Evolutionary conservation across 1,140 invertebrate genomes (phyloP), one percentile per base, ranked within the genome.

Genomic region (Solen grandis): DNA sequence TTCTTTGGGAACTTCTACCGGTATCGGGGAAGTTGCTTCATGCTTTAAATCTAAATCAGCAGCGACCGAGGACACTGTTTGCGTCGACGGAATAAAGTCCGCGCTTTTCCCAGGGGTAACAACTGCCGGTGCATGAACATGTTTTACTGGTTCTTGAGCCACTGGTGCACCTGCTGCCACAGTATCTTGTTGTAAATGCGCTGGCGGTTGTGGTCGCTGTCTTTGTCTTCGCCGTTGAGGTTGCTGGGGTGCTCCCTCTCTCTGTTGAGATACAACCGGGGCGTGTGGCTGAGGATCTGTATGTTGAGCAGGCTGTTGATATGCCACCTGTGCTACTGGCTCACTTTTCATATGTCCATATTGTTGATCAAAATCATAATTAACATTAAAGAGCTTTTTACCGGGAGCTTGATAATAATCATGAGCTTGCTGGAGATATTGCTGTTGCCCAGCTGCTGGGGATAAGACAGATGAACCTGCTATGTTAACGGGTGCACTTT

Each of bases 351-450:
- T 27, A 22, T 66, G 62, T 33, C 35, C 36, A 27, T 69, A 60
- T 36, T 78, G 75, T 8, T 78, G 35, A 5, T 76, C 73, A 54
- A 76, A 76, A 29, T 76, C 38, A 54, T 76, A 65, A 50, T 78
- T 66, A 1, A 78, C 54, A 27, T 59, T 50, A 50, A 66, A 55
- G 10, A 60, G 27, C 54, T 33, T 59, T 27, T 66, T 38, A 25
- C 38, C 19, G 14, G 75, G 52, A 5, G 19, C 35, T 25, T 38
- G 60, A 19, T 52, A n/a, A 46, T 78, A 78, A 22, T 65, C 25
- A 5, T 69, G 16, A 10, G 75, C 75, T 60, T 78, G 75, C 10
- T 78, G 63, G 2, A 78, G 29, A 69, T 78, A 78, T 29, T 69
- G 63, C 33, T 78, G 75, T 25, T 78, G 75, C 1, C 63, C 75